These are phyloP conservation scores for Eustalomyia histrio DNA, from an alignment of 2,888 invertebrate genomes.

Conservation along the genomic window DNA sequence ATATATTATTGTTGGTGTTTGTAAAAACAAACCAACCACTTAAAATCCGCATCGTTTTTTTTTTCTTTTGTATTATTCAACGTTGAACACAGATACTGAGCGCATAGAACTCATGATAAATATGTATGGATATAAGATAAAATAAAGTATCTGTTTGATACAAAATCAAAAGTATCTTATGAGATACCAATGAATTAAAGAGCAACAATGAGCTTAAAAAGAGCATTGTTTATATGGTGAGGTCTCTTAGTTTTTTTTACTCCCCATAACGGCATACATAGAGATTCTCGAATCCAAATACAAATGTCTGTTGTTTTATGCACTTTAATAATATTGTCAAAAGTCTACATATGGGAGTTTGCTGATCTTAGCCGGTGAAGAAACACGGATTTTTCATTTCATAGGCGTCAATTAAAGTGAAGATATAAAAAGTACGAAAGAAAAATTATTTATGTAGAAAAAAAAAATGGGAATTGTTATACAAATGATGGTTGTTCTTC, in stretches of 20 bases:
- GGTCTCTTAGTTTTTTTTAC: background rate
- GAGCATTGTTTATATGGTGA: background rate
- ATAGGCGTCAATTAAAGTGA: background rate
- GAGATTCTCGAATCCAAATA: background rate
- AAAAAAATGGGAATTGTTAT: constrained; percentile 25
- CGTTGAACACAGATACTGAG: background rate
- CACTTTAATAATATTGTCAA: constrained; percentile 47
- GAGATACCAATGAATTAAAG: background rate
- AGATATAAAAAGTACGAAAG: background rate
- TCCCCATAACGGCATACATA: background rate
- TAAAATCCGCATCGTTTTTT: constrained; percentile 3
- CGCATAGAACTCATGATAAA: background rate
- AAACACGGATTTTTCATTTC: constrained; percentile 40
- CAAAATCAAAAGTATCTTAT: background rate
- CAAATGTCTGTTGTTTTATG: constrained; percentile 28
- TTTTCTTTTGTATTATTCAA: background rate
- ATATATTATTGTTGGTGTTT: background rate
- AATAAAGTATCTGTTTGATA: background rate
- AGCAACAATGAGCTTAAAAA: background rate
- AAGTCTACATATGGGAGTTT: constrained; percentile 60
- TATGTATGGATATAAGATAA: background rate
- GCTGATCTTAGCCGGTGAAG: constrained; percentile 63
- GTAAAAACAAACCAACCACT: constrained; percentile 1
- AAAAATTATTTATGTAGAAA: constrained; percentile 21
- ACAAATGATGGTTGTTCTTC: background rate